Evolutionary conservation across 1,140 invertebrate species (phyloP).

Genomic region (Eurosta solidaginis): DNA sequence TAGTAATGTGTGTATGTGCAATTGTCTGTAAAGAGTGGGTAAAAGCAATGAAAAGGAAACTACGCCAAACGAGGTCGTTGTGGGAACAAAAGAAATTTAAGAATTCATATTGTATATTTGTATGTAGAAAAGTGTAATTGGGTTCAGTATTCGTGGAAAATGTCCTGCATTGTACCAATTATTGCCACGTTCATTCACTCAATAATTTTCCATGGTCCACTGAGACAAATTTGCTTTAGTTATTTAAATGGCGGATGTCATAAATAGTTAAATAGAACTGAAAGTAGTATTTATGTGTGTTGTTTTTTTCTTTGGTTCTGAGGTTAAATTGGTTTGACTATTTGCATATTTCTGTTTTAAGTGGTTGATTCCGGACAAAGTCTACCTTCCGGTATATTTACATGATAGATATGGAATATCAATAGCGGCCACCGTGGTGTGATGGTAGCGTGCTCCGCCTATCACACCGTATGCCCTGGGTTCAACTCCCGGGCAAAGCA

Average conservation of each 20-base stretch:
- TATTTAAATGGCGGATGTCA: conserved; percentile 10
- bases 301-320: background rate
- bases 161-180: background rate
- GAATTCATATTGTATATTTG: conserved; percentile 2
- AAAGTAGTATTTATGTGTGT: background rate
- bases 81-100: conserved; percentile 7
- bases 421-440: background rate
- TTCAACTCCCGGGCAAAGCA: too few relatives aligned
- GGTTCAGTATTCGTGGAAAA: background rate
- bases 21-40: background rate
- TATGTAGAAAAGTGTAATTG: too few relatives aligned
- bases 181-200: background rate
- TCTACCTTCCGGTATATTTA: background rate
- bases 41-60: background rate
- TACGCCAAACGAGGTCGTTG: background rate
- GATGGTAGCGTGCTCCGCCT: too few relatives aligned
- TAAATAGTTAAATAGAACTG: background rate
- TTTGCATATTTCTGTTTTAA: background rate
- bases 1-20: background rate
- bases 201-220: background rate
- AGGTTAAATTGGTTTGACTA: background rate
- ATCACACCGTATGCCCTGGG: too few relatives aligned
- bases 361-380: background rate
- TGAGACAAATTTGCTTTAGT: too few relatives aligned
- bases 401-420: background rate